phyloP scores from a whole-genome alignment of 2,113 vertebrate species.

The Platysteira castanea region DNA sequence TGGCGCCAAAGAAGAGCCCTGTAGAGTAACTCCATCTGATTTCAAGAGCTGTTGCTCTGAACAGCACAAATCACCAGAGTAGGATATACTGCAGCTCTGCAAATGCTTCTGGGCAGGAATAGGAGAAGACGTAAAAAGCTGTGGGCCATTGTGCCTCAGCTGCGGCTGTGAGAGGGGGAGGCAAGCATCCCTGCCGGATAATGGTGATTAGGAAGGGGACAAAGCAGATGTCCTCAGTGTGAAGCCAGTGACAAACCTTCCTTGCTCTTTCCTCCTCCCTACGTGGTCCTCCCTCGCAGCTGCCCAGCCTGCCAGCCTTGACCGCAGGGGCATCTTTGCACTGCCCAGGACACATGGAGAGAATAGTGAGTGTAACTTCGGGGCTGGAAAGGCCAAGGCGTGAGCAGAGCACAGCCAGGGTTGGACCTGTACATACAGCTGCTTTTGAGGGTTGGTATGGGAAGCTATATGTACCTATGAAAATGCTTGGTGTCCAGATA shows the following conservation, averaged over 20 bases:
- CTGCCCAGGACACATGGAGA: neutral
- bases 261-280: neutral
- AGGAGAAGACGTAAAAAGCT: neutral
- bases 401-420: neutral
- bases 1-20: accelerated
- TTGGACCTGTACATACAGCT: neutral
- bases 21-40: neutral
- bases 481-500: neutral
- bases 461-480: neutral
- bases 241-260: neutral
- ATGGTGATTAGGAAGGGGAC: neutral
- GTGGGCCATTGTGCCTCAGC: neutral
- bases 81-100: neutral
- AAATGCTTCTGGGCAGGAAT: neutral
- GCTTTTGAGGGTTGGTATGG: neutral
- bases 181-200: neutral
- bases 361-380: neutral
- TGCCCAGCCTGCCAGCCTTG: neutral
- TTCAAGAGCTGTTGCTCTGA: neutral
- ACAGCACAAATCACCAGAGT: neutral
- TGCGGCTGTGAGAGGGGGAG: neutral
- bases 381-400: neutral
- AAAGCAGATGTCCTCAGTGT: slow-evolving; percentile 16
- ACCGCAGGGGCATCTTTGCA: neutral
- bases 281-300: accelerated